Evolutionary conservation across 2,888 invertebrate species (phyloP).

Genomic region (Dasypogon diadema): DNA sequence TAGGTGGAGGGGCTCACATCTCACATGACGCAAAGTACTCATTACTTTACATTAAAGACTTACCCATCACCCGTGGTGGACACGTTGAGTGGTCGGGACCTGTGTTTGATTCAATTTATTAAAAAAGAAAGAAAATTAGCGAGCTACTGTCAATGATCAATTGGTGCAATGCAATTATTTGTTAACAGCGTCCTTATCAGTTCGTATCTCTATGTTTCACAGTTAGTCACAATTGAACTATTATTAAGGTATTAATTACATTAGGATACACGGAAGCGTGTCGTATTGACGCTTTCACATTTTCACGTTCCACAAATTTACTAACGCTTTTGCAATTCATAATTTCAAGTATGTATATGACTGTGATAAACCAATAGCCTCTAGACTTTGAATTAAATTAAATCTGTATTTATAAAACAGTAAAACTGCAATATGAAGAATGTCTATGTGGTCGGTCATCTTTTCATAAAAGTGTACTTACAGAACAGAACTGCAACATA

Average conservation of each 20-base stretch:
- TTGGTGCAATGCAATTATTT: constrained; percentile 11
- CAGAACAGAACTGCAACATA: constrained; percentile 94
- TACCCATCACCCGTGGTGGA: constrained; percentile 69
- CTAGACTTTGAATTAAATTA: too few relatives aligned
- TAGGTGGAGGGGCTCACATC: neutral
- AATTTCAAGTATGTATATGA: too few relatives aligned
- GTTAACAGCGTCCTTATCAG: neutral
- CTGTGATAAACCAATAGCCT: too few relatives aligned
- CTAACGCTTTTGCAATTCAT: too few relatives aligned
- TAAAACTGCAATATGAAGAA: constrained; percentile 14
- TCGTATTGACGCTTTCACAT: constrained; percentile 3
- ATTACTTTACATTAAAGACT: constrained; percentile 57
- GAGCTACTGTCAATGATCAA: constrained; percentile 36
- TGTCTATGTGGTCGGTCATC: neutral
- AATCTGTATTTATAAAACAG: constrained; percentile 27
- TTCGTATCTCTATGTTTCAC: constrained; percentile 1
- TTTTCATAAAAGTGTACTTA: constrained; percentile 73
- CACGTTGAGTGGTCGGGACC: constrained; percentile 70
- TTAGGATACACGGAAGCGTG: neutral
- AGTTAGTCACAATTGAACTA: constrained; percentile 43
- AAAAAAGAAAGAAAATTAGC: constrained; percentile 47
- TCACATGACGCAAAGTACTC: constrained; percentile 42
- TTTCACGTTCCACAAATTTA: neutral
- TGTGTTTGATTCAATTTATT: constrained; percentile 58
- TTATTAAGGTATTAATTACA: neutral